These are phyloP conservation scores for Progne subis DNA, from an alignment of 2,113 vertebrate genomes.

Conservation along the genomic window DNA sequence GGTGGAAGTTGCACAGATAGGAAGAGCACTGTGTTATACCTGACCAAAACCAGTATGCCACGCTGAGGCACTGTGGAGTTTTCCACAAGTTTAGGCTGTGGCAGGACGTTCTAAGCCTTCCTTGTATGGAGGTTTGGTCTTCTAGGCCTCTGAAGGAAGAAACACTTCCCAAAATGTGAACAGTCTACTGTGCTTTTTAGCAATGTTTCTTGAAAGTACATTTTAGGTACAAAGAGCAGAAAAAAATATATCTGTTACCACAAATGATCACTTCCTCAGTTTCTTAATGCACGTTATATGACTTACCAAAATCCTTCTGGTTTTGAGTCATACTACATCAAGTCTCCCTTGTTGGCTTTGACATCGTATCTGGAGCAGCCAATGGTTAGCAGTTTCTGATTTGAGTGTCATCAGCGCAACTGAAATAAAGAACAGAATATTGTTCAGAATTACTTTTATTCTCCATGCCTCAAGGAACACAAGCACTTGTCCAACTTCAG, in stretches of 20 bases:
- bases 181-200: background rate
- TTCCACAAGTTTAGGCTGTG: background rate
- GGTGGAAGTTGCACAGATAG: background rate
- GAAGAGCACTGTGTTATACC: background rate
- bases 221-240: background rate
- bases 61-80: background rate
- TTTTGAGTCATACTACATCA: background rate
- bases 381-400: background rate
- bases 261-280: background rate
- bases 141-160: background rate
- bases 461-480: background rate
- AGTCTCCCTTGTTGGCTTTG: background rate
- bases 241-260: background rate
- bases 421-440: slow-evolving; percentile 3
- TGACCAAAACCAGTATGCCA: background rate
- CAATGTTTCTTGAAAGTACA: background rate
- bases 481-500: background rate
- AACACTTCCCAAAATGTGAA: background rate
- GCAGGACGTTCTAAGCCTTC: background rate
- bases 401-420: background rate
- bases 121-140: background rate
- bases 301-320: slow-evolving; percentile 32
- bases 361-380: background rate
- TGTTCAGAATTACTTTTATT: background rate
- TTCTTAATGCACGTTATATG: background rate